These are phyloP conservation scores for Cyclura pinguis DNA, from an alignment of 2,797 vertebrate genomes.

Conservation along the genomic window DNA sequence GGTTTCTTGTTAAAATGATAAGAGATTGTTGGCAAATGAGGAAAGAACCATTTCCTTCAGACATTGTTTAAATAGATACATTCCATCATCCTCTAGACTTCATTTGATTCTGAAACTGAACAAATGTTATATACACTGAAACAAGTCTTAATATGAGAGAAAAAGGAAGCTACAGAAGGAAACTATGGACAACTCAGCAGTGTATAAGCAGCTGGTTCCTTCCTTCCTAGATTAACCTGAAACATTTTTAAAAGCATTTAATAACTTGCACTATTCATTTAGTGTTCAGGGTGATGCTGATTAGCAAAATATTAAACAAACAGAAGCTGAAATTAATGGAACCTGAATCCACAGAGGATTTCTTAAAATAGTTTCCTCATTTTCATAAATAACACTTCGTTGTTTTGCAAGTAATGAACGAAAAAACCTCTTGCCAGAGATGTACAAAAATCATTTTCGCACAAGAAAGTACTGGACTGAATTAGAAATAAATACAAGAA, in stretches of 20 bases:
- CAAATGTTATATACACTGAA: conserved; percentile 18
- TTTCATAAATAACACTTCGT: not conserved
- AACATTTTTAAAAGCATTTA: not conserved
- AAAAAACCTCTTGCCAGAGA: not conserved
- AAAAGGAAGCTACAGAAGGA: conserved; percentile 3
- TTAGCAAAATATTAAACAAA: not conserved
- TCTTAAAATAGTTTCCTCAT: not conserved
- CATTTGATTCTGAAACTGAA: conserved; percentile 23
- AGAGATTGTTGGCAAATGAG: conserved; percentile 4
- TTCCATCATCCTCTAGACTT: conserved; percentile 31
- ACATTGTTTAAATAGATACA: conserved; percentile 33
- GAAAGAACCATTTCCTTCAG: conserved; percentile 11
- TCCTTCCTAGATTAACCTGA: not conserved
- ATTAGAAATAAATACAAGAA: not conserved
- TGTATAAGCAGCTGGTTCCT: not conserved
- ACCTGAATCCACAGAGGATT: not conserved
- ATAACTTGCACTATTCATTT: not conserved
- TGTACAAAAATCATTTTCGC: not conserved
- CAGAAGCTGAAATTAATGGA: not conserved
- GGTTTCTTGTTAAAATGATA: conserved; percentile 20
- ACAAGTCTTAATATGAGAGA: not conserved
- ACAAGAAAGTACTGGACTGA: not conserved
- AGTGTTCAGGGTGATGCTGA: not conserved
- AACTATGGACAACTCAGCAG: not conserved
- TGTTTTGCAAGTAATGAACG: not conserved